Percentiles rank a stretch among this genome's conserved stretches.
phyloP scores from a whole-genome alignment of 2,888 invertebrate species.

The Oithona nana region DNA sequence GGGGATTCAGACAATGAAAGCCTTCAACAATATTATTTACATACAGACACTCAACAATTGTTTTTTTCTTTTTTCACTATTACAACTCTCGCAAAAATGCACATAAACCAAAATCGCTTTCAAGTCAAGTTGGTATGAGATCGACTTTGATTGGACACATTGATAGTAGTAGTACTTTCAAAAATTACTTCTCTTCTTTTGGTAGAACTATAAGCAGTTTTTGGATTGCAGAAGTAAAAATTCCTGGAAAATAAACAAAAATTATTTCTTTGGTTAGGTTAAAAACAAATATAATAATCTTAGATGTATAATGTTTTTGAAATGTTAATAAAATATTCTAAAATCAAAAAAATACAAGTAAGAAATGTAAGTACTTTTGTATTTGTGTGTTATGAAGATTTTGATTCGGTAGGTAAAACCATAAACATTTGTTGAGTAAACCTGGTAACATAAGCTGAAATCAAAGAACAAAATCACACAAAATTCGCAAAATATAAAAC shows the following conservation, averaged over 20 bases:
- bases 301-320: not conserved
- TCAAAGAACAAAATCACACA: not conserved
- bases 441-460: not conserved
- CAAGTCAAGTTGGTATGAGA: too few relatives aligned
- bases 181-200: slow-evolving; percentile 3
- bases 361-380: not conserved
- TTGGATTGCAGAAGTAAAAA: slow-evolving; percentile 3
- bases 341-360: not conserved
- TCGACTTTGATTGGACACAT: too few relatives aligned
- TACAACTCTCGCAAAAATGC: too few relatives aligned
- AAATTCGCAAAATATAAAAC: not conserved
- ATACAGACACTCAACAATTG: too few relatives aligned
- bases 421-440: slow-evolving; percentile 2
- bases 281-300: not conserved
- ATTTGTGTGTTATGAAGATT: not conserved
- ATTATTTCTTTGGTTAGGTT: slow-evolving; percentile 12
- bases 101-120: too few relatives aligned
- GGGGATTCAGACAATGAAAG: too few relatives aligned
- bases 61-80: too few relatives aligned
- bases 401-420: slow-evolving; percentile 1
- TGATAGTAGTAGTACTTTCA: too few relatives aligned
- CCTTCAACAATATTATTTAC: too few relatives aligned
- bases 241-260: not conserved
- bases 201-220: slow-evolving; percentile 12
- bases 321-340: not conserved